Percentiles rank a stretch among this genome's conserved stretches.
These are phyloP conservation scores for Malurus alboscapulatus DNA, from an alignment of 2,113 vertebrate species.

Conservation along the genomic window DNA sequence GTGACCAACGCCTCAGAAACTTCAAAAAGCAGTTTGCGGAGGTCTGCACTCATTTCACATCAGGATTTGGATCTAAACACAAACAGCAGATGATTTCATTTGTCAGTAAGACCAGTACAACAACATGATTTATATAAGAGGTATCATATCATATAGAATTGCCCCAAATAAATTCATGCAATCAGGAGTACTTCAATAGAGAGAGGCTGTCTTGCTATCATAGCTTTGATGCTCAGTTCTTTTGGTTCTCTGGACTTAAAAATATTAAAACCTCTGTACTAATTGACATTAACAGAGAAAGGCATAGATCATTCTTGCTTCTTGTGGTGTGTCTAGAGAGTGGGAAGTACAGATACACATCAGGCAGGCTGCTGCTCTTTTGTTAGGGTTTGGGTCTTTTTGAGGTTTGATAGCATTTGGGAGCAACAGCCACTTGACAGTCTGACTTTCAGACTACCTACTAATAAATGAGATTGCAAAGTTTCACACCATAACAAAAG, in stretches of 20 bases:
- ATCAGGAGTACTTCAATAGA: not conserved
- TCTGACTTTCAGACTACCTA: not conserved
- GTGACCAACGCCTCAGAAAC: conserved; percentile 62
- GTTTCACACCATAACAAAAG: not conserved
- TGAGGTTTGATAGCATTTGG: not conserved
- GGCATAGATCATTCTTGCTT: not conserved
- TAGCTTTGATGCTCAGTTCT: not conserved
- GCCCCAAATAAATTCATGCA: not conserved
- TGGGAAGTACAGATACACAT: not conserved
- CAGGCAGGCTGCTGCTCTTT: not conserved
- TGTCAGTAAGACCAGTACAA: not conserved
- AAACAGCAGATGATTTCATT: not conserved
- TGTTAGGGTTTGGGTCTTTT: not conserved
- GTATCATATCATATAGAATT: not conserved
- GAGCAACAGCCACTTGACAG: not conserved
- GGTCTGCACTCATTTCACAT: conserved; percentile 16
- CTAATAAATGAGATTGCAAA: not conserved
- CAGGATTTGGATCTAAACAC: conserved; percentile 28
- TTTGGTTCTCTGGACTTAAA: not conserved
- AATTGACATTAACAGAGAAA: not conserved
- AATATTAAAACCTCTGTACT: not conserved
- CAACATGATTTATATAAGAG: not conserved
- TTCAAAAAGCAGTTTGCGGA: conserved; percentile 31
- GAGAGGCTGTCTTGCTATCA: not conserved
- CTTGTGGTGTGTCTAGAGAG: not conserved